A percentile compares a stretch with the other conserved stretches of the same genome.
These are phyloP conservation scores for Lasioglossum lativentre DNA, from an alignment of 2,888 invertebrate species.

Conservation along the genomic window DNA sequence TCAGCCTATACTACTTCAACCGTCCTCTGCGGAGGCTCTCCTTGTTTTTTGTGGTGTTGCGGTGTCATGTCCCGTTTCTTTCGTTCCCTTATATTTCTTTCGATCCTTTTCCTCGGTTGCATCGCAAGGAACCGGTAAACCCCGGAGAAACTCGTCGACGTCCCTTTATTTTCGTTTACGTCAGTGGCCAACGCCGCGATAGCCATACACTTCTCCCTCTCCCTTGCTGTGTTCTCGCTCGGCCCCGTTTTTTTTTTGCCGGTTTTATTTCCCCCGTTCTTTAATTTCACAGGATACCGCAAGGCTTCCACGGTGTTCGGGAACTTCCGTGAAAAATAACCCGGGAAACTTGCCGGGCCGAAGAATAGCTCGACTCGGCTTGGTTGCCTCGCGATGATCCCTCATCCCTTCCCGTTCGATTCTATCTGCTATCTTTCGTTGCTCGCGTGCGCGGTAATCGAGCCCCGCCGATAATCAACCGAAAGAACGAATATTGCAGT, in stretches of 20 bases:
- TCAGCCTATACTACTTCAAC: constrained; percentile 1
- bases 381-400: constrained; percentile 55
- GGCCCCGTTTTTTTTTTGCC: not conserved
- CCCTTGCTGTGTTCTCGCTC: not conserved
- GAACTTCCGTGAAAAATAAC: constrained; percentile 66
- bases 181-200: constrained; percentile 40
- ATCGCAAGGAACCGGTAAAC: constrained; percentile 38
- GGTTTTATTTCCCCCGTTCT: constrained; percentile 39
- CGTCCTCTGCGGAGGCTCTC: not conserved
- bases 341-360: constrained; percentile 50
- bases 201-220: constrained; percentile 2
- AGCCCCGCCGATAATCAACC: constrained; percentile 57
- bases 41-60: not conserved
- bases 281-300: constrained; percentile 64
- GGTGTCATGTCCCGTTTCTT: constrained; percentile 13
- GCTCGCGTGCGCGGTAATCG: constrained; percentile 65
- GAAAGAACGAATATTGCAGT: constrained; percentile 37
- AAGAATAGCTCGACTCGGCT: constrained; percentile 38
- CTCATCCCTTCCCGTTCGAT: constrained; percentile 66
- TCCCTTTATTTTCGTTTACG: constrained; percentile 56
- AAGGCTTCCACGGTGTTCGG: constrained; percentile 24
- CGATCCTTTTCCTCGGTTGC: constrained; percentile 4
- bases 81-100: constrained; percentile 6
- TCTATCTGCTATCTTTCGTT: constrained; percentile 49
- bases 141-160: constrained; percentile 46